Evolutionary conservation across 2,888 invertebrate species (phyloP), one percentile per base, ranked within the genome.

Genomic region (Mimachlamys varia): DNA sequence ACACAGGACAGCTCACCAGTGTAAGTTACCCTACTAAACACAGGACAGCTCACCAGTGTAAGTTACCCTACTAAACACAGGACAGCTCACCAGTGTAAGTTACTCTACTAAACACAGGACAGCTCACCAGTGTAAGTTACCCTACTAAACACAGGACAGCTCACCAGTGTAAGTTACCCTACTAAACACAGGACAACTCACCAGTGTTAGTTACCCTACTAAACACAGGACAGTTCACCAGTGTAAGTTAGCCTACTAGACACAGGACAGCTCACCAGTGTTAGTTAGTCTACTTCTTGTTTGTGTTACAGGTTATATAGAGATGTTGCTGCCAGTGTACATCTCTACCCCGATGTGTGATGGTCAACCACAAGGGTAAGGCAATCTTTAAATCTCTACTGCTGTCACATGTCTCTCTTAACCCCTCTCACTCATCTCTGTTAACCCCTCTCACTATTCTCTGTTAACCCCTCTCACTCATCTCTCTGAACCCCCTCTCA

Each of bases 251-350:
- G n/a, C n/a, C n/a, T n/a, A n/a, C n/a, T n/a, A n/a, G n/a, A n/a
- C n/a, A n/a, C 62, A 76, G 27, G 62, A 27, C 62, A 76, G 62
- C 62, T 76, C 62, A 76, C 15, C 15, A 58, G 15, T 58, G 58
- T 58, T 19, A 13, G 22, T 58, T 15, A n/a, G 3, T 4, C 58
- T 58, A 19, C 58, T 19, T n/a, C n/a, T 13, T 76, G 76, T 76
- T 76, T 76, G 15, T 27, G 7, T 88, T 76, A 27, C 50, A 96
- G 95, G 95, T 94, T 94, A 94, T 90, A 92, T 95, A 19, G 96
- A 95, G 89, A 55, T 96, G 89, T 92, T 92, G 88, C 38, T 94
- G 53, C 93, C 94, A 76, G 93, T 95, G 0, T 90, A 90, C 62
- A 88, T 95, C 17, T 93, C 94, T 13, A 94, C 93, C 17, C 91